phyloP scores from a whole-genome alignment of 2,888 invertebrate species.

The Terebella lapidaria region DNA sequence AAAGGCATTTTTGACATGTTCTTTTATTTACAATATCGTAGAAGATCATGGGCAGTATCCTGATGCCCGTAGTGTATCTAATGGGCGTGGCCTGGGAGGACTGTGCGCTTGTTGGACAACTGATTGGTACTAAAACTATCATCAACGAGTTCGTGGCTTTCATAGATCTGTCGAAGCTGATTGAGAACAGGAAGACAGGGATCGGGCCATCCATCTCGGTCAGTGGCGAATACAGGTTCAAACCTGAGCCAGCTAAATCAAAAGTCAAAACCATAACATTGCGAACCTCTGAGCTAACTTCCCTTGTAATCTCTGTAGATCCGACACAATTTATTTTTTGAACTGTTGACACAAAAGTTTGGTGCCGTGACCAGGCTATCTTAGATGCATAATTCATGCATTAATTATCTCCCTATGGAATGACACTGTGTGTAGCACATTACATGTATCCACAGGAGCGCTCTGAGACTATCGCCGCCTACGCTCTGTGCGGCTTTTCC shows the following conservation, averaged over 20 bases:
- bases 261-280: too few species aligned
- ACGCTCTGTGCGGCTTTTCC: conserved; percentile 25
- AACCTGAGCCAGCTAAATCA: too few species aligned
- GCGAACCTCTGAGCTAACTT: too few species aligned
- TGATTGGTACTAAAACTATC: conserved; percentile 67
- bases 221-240: too few species aligned
- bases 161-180: conserved; percentile 59
- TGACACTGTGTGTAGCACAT: too few species aligned
- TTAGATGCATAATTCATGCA: too few species aligned
- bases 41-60: conserved; percentile 11
- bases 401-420: too few species aligned
- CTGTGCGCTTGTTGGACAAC: conserved; percentile 16
- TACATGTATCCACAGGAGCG: conserved; percentile 10
- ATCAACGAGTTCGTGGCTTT: conserved; percentile 92
- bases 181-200: conserved; percentile 24
- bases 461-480: conserved; percentile 21
- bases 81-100: conserved; percentile 19
- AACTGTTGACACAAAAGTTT: too few species aligned
- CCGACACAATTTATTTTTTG: too few species aligned
- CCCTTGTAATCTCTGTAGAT: too few species aligned
- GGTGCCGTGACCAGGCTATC: too few species aligned
- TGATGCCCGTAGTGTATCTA: conserved; percentile 20
- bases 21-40: conserved; percentile 11
- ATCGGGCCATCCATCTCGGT: conserved; percentile 16
- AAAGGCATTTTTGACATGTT: too few species aligned